Conservation (phyloP, 23 tunicate genomes). For the Botrylloides violaceus region DNA sequence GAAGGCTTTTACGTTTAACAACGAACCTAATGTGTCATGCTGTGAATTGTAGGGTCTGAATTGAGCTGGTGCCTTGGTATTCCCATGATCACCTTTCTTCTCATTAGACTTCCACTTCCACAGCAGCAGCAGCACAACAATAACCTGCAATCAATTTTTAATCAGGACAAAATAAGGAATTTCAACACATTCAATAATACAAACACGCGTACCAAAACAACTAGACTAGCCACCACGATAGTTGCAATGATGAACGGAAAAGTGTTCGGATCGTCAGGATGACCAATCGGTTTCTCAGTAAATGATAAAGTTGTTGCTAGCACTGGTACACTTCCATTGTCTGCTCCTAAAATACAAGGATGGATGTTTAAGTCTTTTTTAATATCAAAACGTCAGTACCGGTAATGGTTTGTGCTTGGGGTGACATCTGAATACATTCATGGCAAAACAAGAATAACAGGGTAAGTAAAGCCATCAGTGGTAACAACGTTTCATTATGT, state of each 20-base stretch:
- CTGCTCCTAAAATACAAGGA: slow-evolving; percentile 16
- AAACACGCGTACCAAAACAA: slow-evolving; percentile 20
- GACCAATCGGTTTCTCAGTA: not conserved
- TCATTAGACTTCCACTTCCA: slow-evolving; percentile 6
- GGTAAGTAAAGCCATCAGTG: too few relatives aligned
- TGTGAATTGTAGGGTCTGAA: slow-evolving; percentile 24
- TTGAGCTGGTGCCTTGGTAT: not conserved
- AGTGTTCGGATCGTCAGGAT: not conserved
- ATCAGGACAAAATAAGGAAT: too few relatives aligned
- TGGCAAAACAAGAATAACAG: too few relatives aligned
- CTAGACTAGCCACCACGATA: slow-evolving; percentile 7
- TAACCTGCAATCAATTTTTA: not conserved
- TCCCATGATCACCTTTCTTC: not conserved
- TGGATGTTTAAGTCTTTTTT: too few relatives aligned
- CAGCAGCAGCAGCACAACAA: not conserved
- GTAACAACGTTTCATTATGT: too few relatives aligned
- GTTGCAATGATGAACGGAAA: slow-evolving; percentile 34
- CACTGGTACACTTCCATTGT: slow-evolving; percentile 15
- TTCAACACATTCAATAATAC: too few relatives aligned
- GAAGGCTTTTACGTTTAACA: too few relatives aligned
- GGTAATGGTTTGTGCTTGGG: too few relatives aligned
- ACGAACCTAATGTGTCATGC: slow-evolving; percentile 18
- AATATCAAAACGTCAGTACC: too few relatives aligned
- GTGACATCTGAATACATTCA: too few relatives aligned
- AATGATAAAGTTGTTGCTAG: slow-evolving; percentile 6